A percentile compares a stretch with the other conserved stretches of the same genome.
Conservation (phyloP, 2,888 invertebrate genomes). For the Ochlodes sylvanus region DNA sequence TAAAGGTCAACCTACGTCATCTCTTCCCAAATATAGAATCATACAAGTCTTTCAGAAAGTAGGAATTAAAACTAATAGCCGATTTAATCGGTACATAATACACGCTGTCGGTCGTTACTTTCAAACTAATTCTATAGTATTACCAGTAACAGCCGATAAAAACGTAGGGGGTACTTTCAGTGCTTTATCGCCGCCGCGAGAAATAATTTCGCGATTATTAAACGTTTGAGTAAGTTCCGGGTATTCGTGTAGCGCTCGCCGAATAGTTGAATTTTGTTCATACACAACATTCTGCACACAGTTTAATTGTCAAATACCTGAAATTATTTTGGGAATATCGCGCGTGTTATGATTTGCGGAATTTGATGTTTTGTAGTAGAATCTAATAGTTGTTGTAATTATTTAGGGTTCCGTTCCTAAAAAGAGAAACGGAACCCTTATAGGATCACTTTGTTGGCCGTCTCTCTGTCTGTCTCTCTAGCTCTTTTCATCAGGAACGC, state of each 20-base stretch:
- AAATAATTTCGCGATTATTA: slow-evolving; percentile 31
- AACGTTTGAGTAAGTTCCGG: slow-evolving; percentile 30
- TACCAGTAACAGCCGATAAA: slow-evolving; percentile 22
- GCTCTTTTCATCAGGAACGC: too few relatives aligned
- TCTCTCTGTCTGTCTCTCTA: too few relatives aligned
- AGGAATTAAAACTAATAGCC: slow-evolving; percentile 2
- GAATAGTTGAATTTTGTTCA: slow-evolving; percentile 33
- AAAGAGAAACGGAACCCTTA: too few relatives aligned
- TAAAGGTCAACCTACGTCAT: too few relatives aligned
- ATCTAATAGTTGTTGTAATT: too few relatives aligned
- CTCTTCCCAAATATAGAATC: neutral
- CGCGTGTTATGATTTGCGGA: neutral
- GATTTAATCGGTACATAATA: slow-evolving; percentile 2
- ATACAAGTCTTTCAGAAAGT: neutral
- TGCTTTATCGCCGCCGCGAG: slow-evolving; percentile 17
- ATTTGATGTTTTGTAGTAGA: too few relatives aligned
- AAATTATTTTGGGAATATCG: slow-evolving; percentile 4
- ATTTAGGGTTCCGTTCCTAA: too few relatives aligned
- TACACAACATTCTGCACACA: slow-evolving; percentile 9
- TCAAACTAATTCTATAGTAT: neutral
- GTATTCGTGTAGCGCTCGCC: slow-evolving; percentile 21
- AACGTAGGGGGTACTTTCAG: slow-evolving; percentile 2
- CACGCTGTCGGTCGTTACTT: slow-evolving; percentile 4
- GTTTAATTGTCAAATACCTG: slow-evolving; percentile 22
- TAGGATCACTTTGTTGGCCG: too few relatives aligned